Evolutionary conservation across 64 coral and sea anemone species (phyloP).

Genomic region (Acropora yongei): DNA sequence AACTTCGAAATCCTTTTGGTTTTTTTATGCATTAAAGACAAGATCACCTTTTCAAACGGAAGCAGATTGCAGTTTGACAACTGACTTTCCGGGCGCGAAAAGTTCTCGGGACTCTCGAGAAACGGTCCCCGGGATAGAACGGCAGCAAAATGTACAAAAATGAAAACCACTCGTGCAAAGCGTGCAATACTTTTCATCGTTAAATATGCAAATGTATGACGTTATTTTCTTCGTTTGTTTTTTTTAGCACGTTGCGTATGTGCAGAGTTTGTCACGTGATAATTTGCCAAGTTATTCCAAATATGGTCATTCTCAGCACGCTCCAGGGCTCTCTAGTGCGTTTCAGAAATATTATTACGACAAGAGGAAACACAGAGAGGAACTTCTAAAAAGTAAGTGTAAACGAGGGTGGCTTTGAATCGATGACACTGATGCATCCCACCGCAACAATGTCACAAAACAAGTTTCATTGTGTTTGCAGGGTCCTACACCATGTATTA

Average conservation of each 20-base stretch:
- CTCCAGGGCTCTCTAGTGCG: conserved; percentile 25
- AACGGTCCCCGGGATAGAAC: too few species aligned
- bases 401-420: not conserved
- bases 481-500: conserved; percentile 59
- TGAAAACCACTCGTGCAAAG: too few species aligned
- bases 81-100: too few species aligned
- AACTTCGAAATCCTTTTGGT: too few species aligned
- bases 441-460: not conserved
- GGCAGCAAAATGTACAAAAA: too few species aligned
- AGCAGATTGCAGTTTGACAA: too few species aligned
- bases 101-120: too few species aligned
- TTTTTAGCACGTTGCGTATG: conserved; percentile 19
- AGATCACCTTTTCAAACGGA: too few species aligned
- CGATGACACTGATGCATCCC: too few species aligned
- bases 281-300: not conserved
- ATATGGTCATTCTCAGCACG: not conserved
- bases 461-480: not conserved
- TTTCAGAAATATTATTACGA: conserved; percentile 69
- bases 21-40: too few species aligned
- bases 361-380: conserved; percentile 38
- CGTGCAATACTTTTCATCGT: too few species aligned
- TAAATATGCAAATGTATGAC: too few species aligned
- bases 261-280: not conserved
- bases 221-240: not conserved
- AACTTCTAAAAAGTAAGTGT: conserved; percentile 57